Percentiles rank a stretch among this genome's conserved stretches.
phyloP scores from a whole-genome alignment of 2,113 vertebrate genomes.

The Coreoperca whiteheadi region DNA sequence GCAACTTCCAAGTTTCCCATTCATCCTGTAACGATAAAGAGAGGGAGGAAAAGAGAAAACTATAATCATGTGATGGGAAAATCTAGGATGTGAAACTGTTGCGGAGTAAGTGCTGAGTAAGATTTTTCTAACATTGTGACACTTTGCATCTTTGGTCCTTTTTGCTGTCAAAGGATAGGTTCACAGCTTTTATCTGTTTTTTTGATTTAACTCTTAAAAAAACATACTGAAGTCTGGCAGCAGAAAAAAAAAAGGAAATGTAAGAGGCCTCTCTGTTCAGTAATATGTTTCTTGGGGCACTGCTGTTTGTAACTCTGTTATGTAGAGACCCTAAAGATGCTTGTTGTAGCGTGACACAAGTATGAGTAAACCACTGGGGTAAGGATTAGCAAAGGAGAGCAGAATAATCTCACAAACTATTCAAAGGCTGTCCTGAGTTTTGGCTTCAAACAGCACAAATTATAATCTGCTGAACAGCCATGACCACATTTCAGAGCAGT shows the following conservation, averaged over 20 bases:
- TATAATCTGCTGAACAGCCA: neutral
- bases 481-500: neutral
- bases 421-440: slow-evolving; percentile 21
- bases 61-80: no score
- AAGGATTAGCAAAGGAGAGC: slow-evolving; percentile 47
- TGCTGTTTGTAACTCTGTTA: slow-evolving; percentile 77
- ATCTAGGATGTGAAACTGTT: no score
- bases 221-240: neutral
- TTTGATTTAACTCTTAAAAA: neutral
- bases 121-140: no score
- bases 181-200: no score
- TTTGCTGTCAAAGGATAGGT: neutral
- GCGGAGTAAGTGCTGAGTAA: no score
- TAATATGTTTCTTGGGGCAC: slow-evolving; percentile 60
- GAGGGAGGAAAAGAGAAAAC: neutral
- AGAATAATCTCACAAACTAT: slow-evolving; percentile 56
- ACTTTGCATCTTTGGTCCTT: neutral
- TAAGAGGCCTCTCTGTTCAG: slow-evolving; percentile 57
- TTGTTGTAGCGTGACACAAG: slow-evolving; percentile 66
- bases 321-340: slow-evolving; percentile 66
- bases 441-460: slow-evolving; percentile 9
- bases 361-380: slow-evolving; percentile 36
- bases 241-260: slow-evolving; percentile 1
- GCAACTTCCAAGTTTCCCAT: neutral
- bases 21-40: neutral